Evolutionary conservation across 2,888 invertebrate species (phyloP), one percentile per base, ranked within the genome.

Genomic region (Ceriagrion tenellum): DNA sequence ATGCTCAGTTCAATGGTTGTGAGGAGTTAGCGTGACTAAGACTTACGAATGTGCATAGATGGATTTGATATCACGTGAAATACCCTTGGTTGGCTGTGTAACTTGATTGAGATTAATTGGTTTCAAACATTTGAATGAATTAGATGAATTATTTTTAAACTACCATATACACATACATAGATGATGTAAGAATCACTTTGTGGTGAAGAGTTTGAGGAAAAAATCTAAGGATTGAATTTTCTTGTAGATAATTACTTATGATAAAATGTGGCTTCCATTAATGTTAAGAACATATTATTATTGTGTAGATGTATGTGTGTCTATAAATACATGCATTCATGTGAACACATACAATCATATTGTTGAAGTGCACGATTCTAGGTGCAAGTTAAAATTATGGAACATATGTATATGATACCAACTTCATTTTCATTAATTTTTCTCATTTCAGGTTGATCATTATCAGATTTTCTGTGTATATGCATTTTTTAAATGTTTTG

Each of bases 201-300:
- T 13, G 23, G 69, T 81, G 35, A 81, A 81, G 26, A 35, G 13
- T 0, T 13, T 10, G 3, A 13, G 69, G n/a, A 81, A n/a, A 81
- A 81, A 13, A 35, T 81, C 2, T 10, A 69, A n/a, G 35, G 16
- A 81, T 35, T 81, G 81, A 16, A 35, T 35, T 18, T 26, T n/a
- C 16, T 81, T 81, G 81, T 81, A 81, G 81, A 81, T 81, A 81
- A 81, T 35, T 81, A 81, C 13, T 35, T 35, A 26, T 26, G 81
- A 35, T 81, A 35, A 81, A 81, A 13, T 81, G 35, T 81, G 81
- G 81, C 81, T 81, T 81, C 81, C 81, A 81, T 81, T 81, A 81
- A 81, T 81, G 30, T 81, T 81, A 81, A 81, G 81, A 81, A 35
- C 26, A 35, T 26, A 81, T 35, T 59, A 59, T 20, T 59, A 8